Evolutionary conservation across 2,797 vertebrate species (phyloP), one percentile per base, ranked within the genome.

Genomic region (Falco novaeseelandiae): DNA sequence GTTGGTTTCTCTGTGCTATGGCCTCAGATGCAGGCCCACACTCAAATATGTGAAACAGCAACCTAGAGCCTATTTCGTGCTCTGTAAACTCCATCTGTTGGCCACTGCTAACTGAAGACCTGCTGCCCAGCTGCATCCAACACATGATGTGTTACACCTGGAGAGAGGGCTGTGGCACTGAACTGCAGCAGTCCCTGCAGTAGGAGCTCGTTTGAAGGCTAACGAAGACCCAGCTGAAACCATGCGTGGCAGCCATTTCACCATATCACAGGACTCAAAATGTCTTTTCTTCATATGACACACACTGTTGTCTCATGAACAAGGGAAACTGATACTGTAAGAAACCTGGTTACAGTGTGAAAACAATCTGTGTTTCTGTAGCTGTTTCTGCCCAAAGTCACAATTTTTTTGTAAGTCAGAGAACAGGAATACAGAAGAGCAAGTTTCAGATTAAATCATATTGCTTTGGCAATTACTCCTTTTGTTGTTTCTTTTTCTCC

Each of bases 1-100:
- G 30, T 1, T 5, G 1, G 10, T 16, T 22, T 40, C 73, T 44
- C 66, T 54, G 3, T 0, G 6, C 57, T 19, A 7, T 1, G 6
- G 12, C 30, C 55, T 29, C 36, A 30, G 26, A 46, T 5, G 20
- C 34, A 27, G 59, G 26, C 6, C 23, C 58, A 25, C 17, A 16
- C 15, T 59, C 54, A 32, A 38, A 44, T 0, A 30, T 0, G 3
- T 38, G 40, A 18, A 42, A 74, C 25, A 21, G n/a, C 67, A 72
- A 2, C 66, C 61, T 4, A 11, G 30, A 38, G n/a, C 36, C 51
- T 19, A 13, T 30, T 6, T 8, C 2, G 1, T 19, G 36, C 58
- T 76, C 79, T n/a, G 1, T 4, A 38, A 38, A n/a, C 29, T 20
- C 29, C 58, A 26, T 2, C 2, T 8, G 25, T 3, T 9, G 34